These are phyloP conservation scores for Plestiodon gilberti DNA, from an alignment of 2,113 vertebrate genomes.

Conservation along the genomic window DNA sequence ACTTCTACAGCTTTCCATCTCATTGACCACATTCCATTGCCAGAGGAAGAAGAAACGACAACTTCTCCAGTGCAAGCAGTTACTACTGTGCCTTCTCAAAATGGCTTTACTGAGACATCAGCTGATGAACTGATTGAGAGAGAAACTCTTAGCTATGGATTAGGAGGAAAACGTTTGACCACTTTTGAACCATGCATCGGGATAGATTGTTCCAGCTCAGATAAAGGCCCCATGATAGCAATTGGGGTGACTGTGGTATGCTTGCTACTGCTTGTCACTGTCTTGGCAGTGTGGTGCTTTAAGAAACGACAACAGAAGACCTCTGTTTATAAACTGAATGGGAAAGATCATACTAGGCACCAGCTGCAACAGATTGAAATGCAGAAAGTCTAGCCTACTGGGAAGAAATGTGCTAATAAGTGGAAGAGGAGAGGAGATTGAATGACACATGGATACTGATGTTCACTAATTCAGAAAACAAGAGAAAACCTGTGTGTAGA, in stretches of 20 bases:
- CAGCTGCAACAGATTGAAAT: constrained; percentile 93
- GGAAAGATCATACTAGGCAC: constrained; percentile 83
- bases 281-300: constrained; percentile 87
- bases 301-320: constrained; percentile 88
- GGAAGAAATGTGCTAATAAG: constrained; percentile 5
- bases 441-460: constrained; percentile 58
- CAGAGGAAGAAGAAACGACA: constrained; percentile 32
- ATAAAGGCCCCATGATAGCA: constrained; percentile 83
- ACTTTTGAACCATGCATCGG: constrained; percentile 74
- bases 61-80: constrained; percentile 41
- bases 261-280: constrained; percentile 73
- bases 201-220: constrained; percentile 72
- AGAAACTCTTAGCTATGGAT: constrained; percentile 76
- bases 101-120: constrained; percentile 46
- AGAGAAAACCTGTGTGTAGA: constrained; percentile 56
- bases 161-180: constrained; percentile 66
- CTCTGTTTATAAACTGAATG: constrained; percentile 91
- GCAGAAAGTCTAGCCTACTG: constrained; percentile 82
- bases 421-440: constrained; percentile 23
- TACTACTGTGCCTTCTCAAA: constrained; percentile 54
- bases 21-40: constrained; percentile 30
- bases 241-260: constrained; percentile 83
- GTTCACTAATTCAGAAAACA: constrained; percentile 60
- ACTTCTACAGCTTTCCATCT: constrained; percentile 56
- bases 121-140: constrained; percentile 70